A percentile compares a stretch with the other conserved stretches of the same genome.
Evolutionary conservation across 1,140 invertebrate genomes (phyloP).

Genomic region (Oppia nitens): DNA sequence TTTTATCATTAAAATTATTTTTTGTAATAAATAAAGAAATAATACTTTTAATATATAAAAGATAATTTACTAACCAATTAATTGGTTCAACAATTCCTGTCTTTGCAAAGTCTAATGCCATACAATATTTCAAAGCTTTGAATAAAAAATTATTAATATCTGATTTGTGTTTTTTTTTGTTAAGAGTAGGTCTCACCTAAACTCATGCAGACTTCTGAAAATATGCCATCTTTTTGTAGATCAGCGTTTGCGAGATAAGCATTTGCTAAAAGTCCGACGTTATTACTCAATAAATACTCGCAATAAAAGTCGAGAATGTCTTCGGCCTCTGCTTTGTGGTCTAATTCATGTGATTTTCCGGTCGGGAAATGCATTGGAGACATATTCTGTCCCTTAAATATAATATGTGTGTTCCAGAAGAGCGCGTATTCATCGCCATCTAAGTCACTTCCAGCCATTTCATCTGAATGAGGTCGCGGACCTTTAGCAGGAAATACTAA

Average conservation of each 20-base stretch:
- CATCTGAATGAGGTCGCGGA: constrained; percentile 29
- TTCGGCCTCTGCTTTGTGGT: constrained; percentile 1
- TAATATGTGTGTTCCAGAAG: constrained; percentile 19
- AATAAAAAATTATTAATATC: no score
- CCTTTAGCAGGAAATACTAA: constrained; percentile 31
- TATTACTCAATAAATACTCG: constrained; percentile 24
- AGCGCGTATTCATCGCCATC: constrained; percentile 24
- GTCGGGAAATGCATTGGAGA: constrained; percentile 18
- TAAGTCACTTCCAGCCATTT: constrained; percentile 29
- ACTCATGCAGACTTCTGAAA: constrained; percentile 16
- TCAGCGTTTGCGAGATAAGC: constrained; percentile 25
- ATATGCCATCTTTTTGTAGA: constrained; percentile 16
- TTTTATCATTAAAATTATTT: no score
- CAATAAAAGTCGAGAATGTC: constrained; percentile 26
- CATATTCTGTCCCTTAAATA: constrained; percentile 16
- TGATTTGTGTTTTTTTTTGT: no score
- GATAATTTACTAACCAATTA: neutral
- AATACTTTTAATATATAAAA: no score
- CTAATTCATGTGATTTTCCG: neutral
- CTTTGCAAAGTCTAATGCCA: constrained; percentile 27
- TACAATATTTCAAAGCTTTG: constrained; percentile 22
- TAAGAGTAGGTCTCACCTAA: no score
- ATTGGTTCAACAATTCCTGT: constrained; percentile 21
- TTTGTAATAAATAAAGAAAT: no score
- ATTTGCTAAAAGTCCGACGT: constrained; percentile 24